A percentile compares a stretch with the other conserved stretches of the same genome.
phyloP scores from a whole-genome alignment of 1,140 invertebrate species.

The Diabrotica virgifera region DNA sequence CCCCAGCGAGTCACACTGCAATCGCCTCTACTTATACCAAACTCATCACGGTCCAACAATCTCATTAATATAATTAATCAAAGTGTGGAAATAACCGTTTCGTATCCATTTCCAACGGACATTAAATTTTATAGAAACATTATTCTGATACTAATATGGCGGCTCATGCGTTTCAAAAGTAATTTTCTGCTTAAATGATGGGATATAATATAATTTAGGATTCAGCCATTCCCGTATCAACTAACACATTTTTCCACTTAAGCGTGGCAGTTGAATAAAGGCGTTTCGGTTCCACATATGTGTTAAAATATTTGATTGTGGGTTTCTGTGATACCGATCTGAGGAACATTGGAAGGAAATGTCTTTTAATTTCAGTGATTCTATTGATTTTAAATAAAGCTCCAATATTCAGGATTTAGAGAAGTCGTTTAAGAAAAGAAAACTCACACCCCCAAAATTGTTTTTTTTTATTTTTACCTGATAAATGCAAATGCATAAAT shows the following conservation, averaged over 20 bases:
- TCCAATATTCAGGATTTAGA: too few species aligned
- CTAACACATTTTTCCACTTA: constrained; percentile 2
- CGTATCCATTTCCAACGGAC: not conserved
- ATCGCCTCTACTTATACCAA: not conserved
- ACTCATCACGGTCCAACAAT: not conserved
- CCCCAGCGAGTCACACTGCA: not conserved
- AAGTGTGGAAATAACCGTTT: not conserved
- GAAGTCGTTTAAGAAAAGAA: too few species aligned
- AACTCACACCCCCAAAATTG: too few species aligned
- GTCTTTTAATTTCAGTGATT: too few species aligned
- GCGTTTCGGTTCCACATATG: not conserved
- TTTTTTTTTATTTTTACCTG: too few species aligned
- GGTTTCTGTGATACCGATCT: too few species aligned
- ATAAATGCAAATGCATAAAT: too few species aligned
- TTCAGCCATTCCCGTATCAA: constrained; percentile 2
- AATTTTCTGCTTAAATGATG: constrained; percentile 1
- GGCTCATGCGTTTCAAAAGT: constrained; percentile 1
- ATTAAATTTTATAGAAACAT: constrained; percentile 3
- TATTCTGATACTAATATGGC: not conserved
- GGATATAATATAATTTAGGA: not conserved
- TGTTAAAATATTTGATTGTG: not conserved
- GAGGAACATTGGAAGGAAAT: too few species aligned
- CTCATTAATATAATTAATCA: not conserved
- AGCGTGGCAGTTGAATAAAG: not conserved
- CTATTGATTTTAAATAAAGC: too few species aligned